Evolutionary conservation across 2,797 vertebrate species (phyloP).

Genomic region (Momotus momota): DNA sequence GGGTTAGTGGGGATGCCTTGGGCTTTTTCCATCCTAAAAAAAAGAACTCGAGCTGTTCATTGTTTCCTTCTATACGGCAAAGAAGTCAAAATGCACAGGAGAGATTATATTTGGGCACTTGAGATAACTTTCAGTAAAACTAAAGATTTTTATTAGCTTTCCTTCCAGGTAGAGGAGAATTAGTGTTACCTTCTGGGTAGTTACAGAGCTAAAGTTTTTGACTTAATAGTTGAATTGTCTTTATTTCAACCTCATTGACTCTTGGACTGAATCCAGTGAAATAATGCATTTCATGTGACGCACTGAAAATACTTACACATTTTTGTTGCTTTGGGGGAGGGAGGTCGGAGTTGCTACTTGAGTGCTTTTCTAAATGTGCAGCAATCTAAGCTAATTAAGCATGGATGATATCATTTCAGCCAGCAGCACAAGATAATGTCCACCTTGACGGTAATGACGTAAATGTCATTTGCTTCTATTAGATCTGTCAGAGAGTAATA

Average conservation of each 20-base stretch:
- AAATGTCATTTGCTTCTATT: conserved; percentile 64
- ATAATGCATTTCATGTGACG: not conserved
- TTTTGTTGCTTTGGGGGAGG: not conserved
- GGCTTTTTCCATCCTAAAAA: not conserved
- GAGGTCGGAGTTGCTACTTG: not conserved
- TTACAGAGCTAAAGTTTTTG: not conserved
- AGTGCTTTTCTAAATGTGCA: conserved; percentile 21
- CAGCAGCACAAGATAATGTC: conserved; percentile 71
- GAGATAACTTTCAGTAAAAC: not conserved
- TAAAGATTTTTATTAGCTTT: not conserved
- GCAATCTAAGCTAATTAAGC: conserved; percentile 17
- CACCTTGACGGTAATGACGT: conserved; percentile 69
- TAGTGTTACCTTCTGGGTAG: not conserved
- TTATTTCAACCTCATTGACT: not conserved
- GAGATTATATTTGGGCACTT: not conserved
- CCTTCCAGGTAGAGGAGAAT: not conserved
- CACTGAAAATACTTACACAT: not conserved
- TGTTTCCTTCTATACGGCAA: not conserved
- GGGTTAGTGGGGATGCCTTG: not conserved
- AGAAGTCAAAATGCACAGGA: not conserved
- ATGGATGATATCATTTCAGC: conserved; percentile 77
- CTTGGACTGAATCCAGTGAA: not conserved
- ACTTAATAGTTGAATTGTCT: not conserved
- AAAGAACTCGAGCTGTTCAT: not conserved
- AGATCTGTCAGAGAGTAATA: conserved; percentile 22